Conservation (phyloP, 1,140 invertebrate species). For the Ridgeia piscesae region DNA sequence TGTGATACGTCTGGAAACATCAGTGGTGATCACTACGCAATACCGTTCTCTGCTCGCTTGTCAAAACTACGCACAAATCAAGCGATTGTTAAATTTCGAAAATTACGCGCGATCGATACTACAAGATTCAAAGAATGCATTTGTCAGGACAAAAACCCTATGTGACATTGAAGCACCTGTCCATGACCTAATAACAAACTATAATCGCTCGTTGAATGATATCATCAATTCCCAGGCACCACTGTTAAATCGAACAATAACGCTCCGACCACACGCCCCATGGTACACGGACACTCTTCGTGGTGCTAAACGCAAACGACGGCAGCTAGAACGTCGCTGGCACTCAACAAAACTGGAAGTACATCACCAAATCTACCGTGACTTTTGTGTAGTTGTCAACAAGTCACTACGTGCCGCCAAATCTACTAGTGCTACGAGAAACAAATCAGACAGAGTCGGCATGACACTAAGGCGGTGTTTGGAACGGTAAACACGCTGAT, state of each 20-base stretch:
- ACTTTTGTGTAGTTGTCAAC: neutral
- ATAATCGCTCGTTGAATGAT: neutral
- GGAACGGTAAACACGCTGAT: neutral
- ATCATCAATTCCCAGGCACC: neutral
- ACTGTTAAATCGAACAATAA: neutral
- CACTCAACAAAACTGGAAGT: neutral
- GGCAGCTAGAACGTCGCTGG: neutral
- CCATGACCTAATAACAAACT: neutral
- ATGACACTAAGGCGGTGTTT: neutral
- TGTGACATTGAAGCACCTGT: neutral
- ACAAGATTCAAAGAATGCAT: too few relatives aligned
- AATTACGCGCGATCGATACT: too few relatives aligned
- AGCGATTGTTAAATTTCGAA: too few relatives aligned
- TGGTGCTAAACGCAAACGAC: neutral
- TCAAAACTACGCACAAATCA: too few relatives aligned
- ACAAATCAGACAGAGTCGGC: neutral
- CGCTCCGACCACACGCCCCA: neutral
- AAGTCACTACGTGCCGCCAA: neutral
- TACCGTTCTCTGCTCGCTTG: too few relatives aligned
- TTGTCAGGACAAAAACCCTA: too few relatives aligned
- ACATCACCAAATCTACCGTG: neutral
- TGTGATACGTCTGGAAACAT: too few relatives aligned
- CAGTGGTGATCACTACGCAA: too few relatives aligned
- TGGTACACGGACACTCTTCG: neutral
- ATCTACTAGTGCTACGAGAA: neutral